These are phyloP conservation scores for Cecropterus lyciades DNA, from an alignment of 1,140 invertebrate species.

Conservation along the genomic window DNA sequence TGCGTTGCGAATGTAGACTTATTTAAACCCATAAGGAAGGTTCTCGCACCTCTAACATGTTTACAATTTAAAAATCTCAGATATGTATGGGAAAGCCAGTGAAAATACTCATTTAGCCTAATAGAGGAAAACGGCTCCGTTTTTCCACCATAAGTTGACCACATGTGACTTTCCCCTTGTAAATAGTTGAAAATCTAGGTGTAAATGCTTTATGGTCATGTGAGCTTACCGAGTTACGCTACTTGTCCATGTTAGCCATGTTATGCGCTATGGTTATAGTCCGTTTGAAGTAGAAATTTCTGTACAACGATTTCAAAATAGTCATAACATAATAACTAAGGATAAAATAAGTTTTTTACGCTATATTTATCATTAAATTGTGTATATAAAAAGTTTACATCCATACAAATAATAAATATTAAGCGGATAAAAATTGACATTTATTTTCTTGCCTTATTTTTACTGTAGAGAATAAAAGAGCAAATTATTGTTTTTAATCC, in stretches of 20 bases:
- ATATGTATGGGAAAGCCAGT: conserved; percentile 24
- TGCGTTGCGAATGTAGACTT: no score
- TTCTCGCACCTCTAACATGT: conserved; percentile 11
- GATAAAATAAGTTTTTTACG: no score
- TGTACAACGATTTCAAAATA: no score
- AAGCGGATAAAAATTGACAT: no score
- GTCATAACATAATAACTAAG: no score
- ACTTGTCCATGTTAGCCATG: neutral
- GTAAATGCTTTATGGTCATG: conserved; percentile 16
- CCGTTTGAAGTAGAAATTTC: no score
- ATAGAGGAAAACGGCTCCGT: conserved; percentile 23
- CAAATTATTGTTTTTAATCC: no score
- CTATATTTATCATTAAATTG: no score
- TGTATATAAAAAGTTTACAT: no score
- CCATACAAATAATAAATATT: no score
- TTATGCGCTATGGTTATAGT: neutral
- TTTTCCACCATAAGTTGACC: conserved; percentile 14
- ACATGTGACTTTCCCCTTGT: conserved; percentile 28
- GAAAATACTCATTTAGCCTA: conserved; percentile 30
- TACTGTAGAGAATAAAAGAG: no score
- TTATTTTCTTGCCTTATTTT: no score
- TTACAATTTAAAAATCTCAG: conserved; percentile 12
- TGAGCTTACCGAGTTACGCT: neutral
- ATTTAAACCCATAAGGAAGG: neutral
- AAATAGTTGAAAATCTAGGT: conserved; percentile 29